phyloP scores from a whole-genome alignment of 2,113 vertebrate genomes.

The Rostratula benghalensis region DNA sequence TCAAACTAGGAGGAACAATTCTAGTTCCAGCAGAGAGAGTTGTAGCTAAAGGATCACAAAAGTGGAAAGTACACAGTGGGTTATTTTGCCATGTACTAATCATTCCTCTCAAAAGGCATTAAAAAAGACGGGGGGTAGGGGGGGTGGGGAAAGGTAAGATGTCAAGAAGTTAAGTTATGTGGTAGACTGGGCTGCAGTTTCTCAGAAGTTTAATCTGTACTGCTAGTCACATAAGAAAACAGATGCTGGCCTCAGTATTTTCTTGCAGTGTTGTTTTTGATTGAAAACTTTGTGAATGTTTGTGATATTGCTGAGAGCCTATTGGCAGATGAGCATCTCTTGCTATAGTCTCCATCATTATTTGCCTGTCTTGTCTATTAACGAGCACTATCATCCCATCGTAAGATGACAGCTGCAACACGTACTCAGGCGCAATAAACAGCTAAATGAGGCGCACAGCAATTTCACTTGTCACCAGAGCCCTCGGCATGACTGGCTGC shows the following conservation, averaged over 20 bases:
- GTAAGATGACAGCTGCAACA: slow-evolving; percentile 86
- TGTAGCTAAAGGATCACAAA: not conserved
- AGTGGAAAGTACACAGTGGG: not conserved
- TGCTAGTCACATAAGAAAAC: slow-evolving; percentile 52
- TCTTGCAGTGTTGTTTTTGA: slow-evolving; percentile 77
- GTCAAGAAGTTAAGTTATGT: not conserved
- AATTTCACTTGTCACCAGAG: slow-evolving; percentile 88
- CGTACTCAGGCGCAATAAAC: slow-evolving; percentile 89
- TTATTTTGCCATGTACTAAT: not conserved
- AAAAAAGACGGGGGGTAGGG: not conserved
- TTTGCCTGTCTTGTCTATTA: slow-evolving; percentile 89
- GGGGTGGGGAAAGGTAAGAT: not conserved
- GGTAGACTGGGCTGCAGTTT: slow-evolving; percentile 29
- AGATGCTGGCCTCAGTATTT: slow-evolving; percentile 75
- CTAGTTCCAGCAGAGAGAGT: not conserved
- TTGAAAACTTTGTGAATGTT: slow-evolving; percentile 83
- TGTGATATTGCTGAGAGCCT: slow-evolving; percentile 83
- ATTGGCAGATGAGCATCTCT: slow-evolving; percentile 84
- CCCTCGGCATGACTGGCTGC: slow-evolving; percentile 87
- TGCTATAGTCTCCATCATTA: slow-evolving; percentile 86
- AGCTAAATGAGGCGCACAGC: slow-evolving; percentile 88
- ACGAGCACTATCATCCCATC: slow-evolving; percentile 86
- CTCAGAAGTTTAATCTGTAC: slow-evolving; percentile 70
- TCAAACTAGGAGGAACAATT: not conserved
- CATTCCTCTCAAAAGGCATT: slow-evolving; percentile 29